These are phyloP conservation scores for Microcaecilia unicolor DNA, from an alignment of 2,797 vertebrate species.

Conservation along the genomic window DNA sequence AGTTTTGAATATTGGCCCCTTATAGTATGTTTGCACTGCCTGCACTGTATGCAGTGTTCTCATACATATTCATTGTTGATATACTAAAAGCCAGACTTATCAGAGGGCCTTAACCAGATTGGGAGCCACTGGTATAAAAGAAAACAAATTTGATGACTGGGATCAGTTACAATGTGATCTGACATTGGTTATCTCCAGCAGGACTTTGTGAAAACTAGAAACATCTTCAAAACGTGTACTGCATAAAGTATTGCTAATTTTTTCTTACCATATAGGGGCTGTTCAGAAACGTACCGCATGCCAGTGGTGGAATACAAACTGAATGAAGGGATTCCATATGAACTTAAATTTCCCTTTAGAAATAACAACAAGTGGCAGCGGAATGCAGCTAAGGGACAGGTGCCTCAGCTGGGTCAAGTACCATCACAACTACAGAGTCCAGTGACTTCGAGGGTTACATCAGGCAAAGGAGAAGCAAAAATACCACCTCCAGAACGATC, in stretches of 20 bases:
- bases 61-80: too few relatives aligned
- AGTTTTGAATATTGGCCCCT: too few relatives aligned
- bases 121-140: too few relatives aligned
- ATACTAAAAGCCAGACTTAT: too few relatives aligned
- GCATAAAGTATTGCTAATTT: not conserved
- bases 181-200: too few relatives aligned
- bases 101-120: too few relatives aligned
- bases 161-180: too few relatives aligned
- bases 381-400: slow-evolving; percentile 63
- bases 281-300: slow-evolving; percentile 91
- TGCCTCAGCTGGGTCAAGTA: slow-evolving; percentile 48
- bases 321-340: slow-evolving; percentile 86
- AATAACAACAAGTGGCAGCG: slow-evolving; percentile 90
- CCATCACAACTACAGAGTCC: slow-evolving; percentile 70
- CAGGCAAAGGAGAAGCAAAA: slow-evolving; percentile 70
- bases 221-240: too few relatives aligned
- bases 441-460: slow-evolving; percentile 63
- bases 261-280: slow-evolving; percentile 62
- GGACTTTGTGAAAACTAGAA: too few relatives aligned
- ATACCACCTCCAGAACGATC: slow-evolving; percentile 61
- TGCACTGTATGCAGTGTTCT: too few relatives aligned
- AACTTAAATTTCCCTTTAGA: slow-evolving; percentile 91
- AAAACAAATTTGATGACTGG: too few relatives aligned
- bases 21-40: too few relatives aligned
- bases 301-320: slow-evolving; percentile 94